Evolutionary conservation across 2,113 vertebrate species (phyloP).

Genomic region (Neotoma lepida): DNA sequence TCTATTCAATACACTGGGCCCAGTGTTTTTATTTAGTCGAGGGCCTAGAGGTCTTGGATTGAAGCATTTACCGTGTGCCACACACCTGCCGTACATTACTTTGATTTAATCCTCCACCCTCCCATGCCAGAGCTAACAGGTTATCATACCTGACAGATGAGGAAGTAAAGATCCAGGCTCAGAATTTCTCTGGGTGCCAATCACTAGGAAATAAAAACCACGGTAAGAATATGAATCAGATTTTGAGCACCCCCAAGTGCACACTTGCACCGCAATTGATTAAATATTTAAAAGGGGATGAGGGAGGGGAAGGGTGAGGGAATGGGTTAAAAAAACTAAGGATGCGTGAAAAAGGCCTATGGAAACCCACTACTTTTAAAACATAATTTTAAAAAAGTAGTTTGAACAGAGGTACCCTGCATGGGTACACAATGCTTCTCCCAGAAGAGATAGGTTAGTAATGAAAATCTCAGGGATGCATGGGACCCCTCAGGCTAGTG

Average conservation of each 20-base stretch:
- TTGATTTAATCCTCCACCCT: background rate
- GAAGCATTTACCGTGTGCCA: background rate
- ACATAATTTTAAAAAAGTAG: background rate
- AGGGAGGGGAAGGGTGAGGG: background rate
- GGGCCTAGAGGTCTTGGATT: background rate
- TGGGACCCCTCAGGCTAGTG: background rate
- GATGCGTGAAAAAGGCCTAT: background rate
- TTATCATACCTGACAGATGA: background rate
- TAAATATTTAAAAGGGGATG: background rate
- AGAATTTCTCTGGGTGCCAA: background rate
- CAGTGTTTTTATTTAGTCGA: background rate
- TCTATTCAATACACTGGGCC: background rate
- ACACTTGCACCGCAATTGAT: background rate
- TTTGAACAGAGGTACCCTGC: background rate
- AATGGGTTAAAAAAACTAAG: background rate
- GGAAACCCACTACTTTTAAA: background rate
- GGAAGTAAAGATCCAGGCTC: background rate
- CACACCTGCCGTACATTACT: background rate
- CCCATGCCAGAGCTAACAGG: background rate
- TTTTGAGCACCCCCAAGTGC: background rate
- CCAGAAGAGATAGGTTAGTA: background rate
- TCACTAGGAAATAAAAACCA: background rate
- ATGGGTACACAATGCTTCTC: background rate
- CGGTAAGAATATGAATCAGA: background rate
- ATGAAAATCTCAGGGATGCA: background rate